phyloP scores from a whole-genome alignment of 2,888 invertebrate species.

The Dioctria rufipes region DNA sequence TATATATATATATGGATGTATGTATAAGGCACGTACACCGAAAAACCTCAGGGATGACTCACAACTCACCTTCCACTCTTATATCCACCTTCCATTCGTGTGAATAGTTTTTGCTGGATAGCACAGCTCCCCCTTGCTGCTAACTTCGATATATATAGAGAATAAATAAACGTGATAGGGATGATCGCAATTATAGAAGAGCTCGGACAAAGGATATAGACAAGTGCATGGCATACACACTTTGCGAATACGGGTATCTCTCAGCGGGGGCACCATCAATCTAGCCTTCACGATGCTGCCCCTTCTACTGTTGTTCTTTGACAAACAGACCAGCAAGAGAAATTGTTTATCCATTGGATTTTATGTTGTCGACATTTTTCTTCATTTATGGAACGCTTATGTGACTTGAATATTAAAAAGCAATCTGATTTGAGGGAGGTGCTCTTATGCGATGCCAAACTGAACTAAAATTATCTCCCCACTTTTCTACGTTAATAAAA shows the following conservation, averaged over 20 bases:
- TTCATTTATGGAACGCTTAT: slow-evolving; percentile 35
- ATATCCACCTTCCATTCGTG: neutral
- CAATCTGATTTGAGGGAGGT: neutral
- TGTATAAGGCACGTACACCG: too few species aligned
- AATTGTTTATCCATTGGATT: slow-evolving; percentile 40
- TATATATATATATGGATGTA: too few species aligned
- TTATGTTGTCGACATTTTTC: slow-evolving; percentile 45
- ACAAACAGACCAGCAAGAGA: slow-evolving; percentile 4
- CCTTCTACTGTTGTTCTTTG: neutral
- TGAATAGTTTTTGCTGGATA: neutral
- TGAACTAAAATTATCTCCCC: neutral
- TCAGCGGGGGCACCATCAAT: neutral
- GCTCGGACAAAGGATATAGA: neutral
- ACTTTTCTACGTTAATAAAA: neutral
- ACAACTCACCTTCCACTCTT: neutral
- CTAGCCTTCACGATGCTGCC: neutral
- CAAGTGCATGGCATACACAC: too few species aligned
- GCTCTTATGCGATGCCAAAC: neutral
- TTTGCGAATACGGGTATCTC: neutral
- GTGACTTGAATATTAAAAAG: slow-evolving; percentile 28
- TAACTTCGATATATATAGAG: neutral
- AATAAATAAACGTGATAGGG: neutral
- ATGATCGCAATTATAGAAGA: neutral
- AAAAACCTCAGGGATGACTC: neutral
- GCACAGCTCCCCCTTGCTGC: neutral